Conservation (phyloP, 35 echinoderm and acorn worm genomes). For the Patiria miniata region DNA sequence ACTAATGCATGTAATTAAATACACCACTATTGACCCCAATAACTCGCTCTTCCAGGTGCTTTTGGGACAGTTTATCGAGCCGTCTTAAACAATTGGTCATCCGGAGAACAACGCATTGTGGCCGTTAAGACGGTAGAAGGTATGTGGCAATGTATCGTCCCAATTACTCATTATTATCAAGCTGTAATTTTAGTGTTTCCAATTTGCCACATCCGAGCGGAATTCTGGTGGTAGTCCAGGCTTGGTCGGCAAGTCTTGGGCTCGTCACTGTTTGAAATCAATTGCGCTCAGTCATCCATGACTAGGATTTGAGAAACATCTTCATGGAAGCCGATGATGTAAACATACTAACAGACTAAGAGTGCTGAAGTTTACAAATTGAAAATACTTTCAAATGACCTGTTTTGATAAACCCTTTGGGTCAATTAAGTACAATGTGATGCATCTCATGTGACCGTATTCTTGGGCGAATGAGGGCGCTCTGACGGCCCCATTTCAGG, state of each 20-base stretch:
- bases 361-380: no score
- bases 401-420: no score
- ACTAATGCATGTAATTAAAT: no score
- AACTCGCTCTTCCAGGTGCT: constrained; percentile 6
- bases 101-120: background rate
- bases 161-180: no score
- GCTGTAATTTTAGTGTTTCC: background rate
- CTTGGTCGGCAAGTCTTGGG: background rate
- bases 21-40: no score
- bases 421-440: no score
- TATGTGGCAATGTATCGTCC: background rate
- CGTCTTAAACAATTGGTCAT: background rate
- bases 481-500: no score
- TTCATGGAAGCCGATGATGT: background rate
- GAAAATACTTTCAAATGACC: no score
- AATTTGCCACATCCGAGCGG: background rate
- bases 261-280: background rate
- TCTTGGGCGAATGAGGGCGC: no score
- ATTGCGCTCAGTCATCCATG: background rate
- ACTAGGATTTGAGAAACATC: background rate
- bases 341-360: no score
- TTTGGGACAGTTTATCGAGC: constrained; percentile 33
- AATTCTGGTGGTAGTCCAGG: background rate
- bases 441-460: no score
- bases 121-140: constrained; percentile 33